Evolutionary conservation across 2,113 vertebrate genomes (phyloP).

Genomic region (Amphiprion ocellaris): DNA sequence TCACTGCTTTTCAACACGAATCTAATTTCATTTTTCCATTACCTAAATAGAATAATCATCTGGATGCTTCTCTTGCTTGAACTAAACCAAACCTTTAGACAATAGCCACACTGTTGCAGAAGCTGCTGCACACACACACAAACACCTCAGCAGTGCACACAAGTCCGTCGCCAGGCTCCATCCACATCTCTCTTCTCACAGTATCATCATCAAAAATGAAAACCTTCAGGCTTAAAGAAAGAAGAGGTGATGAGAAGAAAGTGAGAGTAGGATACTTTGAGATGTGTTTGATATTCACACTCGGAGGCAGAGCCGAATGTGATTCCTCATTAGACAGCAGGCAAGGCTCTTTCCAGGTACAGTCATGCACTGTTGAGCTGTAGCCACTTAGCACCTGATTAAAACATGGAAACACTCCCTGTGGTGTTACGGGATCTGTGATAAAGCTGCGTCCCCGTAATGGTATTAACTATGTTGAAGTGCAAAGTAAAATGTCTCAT

Average conservation of each 20-base stretch:
- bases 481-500: slow-evolving; percentile 58
- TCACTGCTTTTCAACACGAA: slow-evolving; percentile 19
- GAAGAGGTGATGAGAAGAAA: slow-evolving; percentile 40
- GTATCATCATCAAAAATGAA: slow-evolving; percentile 63
- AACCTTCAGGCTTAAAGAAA: slow-evolving; percentile 54
- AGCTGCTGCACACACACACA: slow-evolving; percentile 20
- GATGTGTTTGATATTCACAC: slow-evolving; percentile 80
- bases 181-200: slow-evolving; percentile 27
- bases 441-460: slow-evolving; percentile 62
- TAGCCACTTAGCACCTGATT: slow-evolving; percentile 83
- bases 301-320: slow-evolving; percentile 73
- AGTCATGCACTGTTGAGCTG: slow-evolving; percentile 72
- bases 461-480: slow-evolving; percentile 55
- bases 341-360: slow-evolving; percentile 69
- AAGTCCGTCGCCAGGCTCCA: slow-evolving; percentile 11
- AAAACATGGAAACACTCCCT: slow-evolving; percentile 79
- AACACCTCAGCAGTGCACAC: background rate
- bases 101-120: background rate
- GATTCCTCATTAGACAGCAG: slow-evolving; percentile 75
- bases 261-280: slow-evolving; percentile 48
- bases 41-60: slow-evolving; percentile 25
- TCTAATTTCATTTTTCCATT: slow-evolving; percentile 18
- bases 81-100: background rate
- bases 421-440: slow-evolving; percentile 69
- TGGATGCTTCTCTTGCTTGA: slow-evolving; percentile 17